phyloP scores from a whole-genome alignment of 2,113 vertebrate genomes.

The Notechis scutatus region DNA sequence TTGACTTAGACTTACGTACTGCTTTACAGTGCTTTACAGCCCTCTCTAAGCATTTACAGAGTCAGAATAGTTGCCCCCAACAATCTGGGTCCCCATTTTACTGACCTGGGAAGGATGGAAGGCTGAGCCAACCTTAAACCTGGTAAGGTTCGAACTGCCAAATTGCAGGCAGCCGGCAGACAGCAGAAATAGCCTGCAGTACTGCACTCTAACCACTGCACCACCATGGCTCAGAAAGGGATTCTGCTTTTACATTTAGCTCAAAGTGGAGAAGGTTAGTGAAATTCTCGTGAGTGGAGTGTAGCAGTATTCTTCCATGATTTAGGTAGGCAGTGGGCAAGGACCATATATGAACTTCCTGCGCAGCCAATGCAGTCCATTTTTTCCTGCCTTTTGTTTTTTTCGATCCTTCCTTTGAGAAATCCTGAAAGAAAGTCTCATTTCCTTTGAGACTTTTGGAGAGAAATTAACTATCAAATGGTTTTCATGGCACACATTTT shows the following conservation, averaged over 20 bases:
- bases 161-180: no score
- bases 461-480: background rate
- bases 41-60: no score
- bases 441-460: background rate
- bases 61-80: no score
- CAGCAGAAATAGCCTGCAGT: no score
- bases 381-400: background rate
- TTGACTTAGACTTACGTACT: no score
- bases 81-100: no score
- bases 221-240: background rate
- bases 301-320: background rate
- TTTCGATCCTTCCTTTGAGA: background rate
- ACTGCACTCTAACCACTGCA: no score
- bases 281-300: background rate
- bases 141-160: no score
- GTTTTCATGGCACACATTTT: background rate
- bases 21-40: no score
- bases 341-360: background rate
- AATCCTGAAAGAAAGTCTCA: background rate
- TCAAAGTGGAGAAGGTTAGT: background rate
- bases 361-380: fast-evolving
- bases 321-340: background rate
- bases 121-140: no score
- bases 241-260: background rate
- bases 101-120: no score